Evolutionary conservation across 2,797 vertebrate species (phyloP), one percentile per base, ranked within the genome.

Genomic region (Phrynocephalus guinanensis): DNA sequence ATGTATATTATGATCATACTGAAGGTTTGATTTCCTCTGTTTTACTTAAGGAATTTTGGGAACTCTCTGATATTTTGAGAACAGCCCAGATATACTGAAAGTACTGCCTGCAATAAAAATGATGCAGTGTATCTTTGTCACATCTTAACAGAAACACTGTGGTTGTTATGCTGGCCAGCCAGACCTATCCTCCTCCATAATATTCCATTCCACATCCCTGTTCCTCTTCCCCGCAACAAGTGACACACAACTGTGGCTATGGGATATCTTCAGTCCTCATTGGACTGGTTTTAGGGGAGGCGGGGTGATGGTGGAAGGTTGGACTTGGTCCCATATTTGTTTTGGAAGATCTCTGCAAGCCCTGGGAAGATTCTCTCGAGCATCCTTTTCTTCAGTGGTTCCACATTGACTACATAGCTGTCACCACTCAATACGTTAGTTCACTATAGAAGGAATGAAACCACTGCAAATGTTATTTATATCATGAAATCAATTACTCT

Each of bases 1-100:
- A 48, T 73, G 63, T 88, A 85, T 83, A 81, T 88, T 89, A 85
- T 86, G 90, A 88, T 92, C 71, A 56, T 79, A 71, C 18, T 24
- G 83, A 90, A 18, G 26, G 38, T 33, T 10, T n/a, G 85, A 82
- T 82, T 89, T 84, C 68, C 30, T 56, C 79, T 26, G 48, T 86
- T 84, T 20, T 22, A 89, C 1, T 76, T 76, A 28, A 79, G 72
- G 3, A 82, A 87, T 56, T 28, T 56, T 82, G 79, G 70, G 15
- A 48, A 84, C 72, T 38, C 79, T 22, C 63, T 33, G 56, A 30
- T 80, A 88, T 83, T 84, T 79, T 87, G 75, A 48, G 90, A 88
- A 18, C 28, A 8, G 80, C 26, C n/a, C 22, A 78, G 60, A 56
- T 30, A 66, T 86, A 48, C 50, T 56, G 2, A 10, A 77, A 66